Conservation (phyloP, 2,797 vertebrate species). For the Eleutherodactylus coqui region DNA sequence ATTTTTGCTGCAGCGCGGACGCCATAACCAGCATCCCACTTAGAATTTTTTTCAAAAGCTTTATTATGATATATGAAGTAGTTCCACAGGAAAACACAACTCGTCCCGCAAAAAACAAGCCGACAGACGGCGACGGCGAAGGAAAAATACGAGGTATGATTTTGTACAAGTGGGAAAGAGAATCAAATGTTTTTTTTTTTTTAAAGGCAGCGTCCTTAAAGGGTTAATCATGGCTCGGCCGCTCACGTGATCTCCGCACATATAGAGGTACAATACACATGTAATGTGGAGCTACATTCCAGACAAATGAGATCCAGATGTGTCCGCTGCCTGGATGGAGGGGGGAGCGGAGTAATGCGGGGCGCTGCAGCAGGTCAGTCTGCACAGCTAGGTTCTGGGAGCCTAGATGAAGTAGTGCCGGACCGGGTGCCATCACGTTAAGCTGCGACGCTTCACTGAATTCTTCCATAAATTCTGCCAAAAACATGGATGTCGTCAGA, state of each 20-base stretch:
- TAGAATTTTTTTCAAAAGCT: no score
- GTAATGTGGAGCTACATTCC: slow-evolving; percentile 28
- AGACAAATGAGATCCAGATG: slow-evolving; percentile 27
- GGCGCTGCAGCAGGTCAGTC: background rate
- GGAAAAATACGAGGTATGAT: no score
- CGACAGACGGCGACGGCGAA: no score
- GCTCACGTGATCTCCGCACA: background rate
- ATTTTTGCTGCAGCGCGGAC: no score
- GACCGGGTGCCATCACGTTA: background rate
- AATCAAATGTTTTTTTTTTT: no score
- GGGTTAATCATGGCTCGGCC: background rate
- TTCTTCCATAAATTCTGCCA: background rate
- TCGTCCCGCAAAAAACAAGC: no score
- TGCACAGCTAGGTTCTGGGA: background rate
- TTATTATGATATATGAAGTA: no score
- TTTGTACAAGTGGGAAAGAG: no score
- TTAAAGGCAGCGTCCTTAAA: no score
- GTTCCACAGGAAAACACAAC: no score
- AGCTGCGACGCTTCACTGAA: background rate
- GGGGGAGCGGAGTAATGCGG: background rate
- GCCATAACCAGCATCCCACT: no score
- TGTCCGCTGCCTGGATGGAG: background rate
- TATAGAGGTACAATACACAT: background rate
- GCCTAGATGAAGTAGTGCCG: background rate
- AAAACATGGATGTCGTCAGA: no score